Evolutionary conservation across 2,113 vertebrate species (phyloP).

Genomic region (Elachura formosa): DNA sequence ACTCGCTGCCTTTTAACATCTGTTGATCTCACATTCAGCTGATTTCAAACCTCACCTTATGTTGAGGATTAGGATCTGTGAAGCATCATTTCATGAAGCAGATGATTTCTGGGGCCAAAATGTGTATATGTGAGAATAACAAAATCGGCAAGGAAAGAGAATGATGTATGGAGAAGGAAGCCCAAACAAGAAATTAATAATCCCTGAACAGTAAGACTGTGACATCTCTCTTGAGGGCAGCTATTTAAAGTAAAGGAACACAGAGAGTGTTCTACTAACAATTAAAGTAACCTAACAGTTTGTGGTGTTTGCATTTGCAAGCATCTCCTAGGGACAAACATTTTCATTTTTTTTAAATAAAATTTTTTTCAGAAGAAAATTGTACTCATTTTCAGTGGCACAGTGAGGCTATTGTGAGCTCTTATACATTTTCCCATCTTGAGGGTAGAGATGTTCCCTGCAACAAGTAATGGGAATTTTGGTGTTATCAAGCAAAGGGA

Average conservation of each 20-base stretch:
- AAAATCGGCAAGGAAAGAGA: not conserved
- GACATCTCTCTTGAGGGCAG: not conserved
- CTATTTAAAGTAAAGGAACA: not conserved
- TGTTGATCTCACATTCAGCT: not conserved
- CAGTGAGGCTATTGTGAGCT: not conserved
- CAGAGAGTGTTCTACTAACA: not conserved
- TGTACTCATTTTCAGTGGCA: not conserved
- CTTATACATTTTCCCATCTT: not conserved
- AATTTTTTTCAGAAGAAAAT: not conserved
- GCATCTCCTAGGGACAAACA: not conserved
- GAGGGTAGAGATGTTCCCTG: not conserved
- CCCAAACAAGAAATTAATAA: not conserved
- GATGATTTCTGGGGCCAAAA: not conserved
- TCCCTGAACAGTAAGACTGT: not conserved
- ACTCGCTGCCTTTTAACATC: not conserved
- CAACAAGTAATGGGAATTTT: not conserved
- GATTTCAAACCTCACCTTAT: not conserved
- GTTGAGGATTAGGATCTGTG: not conserved
- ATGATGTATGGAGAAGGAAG: not conserved
- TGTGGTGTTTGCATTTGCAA: not conserved
- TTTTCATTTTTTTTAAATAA: not conserved
- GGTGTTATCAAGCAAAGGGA: not conserved
- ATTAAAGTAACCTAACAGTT: not conserved
- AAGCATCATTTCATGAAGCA: not conserved
- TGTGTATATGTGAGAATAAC: not conserved